A percentile compares a stretch with the other conserved stretches of the same genome.
phyloP scores from a whole-genome alignment of 2,113 vertebrate species.

The Neolamprologus fasciatus region DNA sequence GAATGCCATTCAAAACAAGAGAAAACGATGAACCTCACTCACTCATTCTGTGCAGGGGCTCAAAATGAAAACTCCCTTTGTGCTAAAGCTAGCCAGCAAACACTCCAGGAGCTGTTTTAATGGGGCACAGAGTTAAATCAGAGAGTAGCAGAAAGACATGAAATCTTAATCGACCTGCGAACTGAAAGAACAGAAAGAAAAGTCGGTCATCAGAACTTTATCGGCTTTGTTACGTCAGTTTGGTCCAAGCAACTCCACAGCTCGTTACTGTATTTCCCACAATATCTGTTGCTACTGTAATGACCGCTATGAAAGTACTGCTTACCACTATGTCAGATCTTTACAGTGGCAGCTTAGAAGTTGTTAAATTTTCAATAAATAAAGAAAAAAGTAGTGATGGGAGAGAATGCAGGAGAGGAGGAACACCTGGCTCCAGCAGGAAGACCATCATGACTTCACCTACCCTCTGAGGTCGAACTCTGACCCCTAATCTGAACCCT shows the following conservation, averaged over 20 bases:
- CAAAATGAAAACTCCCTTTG: background rate
- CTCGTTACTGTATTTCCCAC: background rate
- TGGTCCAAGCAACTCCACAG: background rate
- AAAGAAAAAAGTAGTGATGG: background rate
- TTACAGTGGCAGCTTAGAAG: background rate
- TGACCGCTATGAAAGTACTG: background rate
- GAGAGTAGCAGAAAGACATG: background rate
- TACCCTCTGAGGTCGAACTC: background rate
- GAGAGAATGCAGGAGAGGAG: background rate
- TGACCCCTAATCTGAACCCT: background rate
- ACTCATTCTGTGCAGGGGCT: background rate
- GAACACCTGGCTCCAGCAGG: background rate
- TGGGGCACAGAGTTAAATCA: background rate
- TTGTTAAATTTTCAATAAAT: background rate
- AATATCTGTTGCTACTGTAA: background rate
- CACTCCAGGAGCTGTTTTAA: background rate
- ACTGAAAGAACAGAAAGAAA: background rate
- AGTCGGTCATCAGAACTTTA: background rate
- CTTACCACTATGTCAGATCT: background rate
- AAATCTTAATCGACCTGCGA: background rate
- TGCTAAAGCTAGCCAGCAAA: background rate
- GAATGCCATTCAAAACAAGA: background rate
- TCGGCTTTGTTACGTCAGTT: background rate
- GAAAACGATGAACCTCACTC: background rate
- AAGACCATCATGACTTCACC: background rate